Evolutionary conservation across 2,797 vertebrate species (phyloP), one percentile per base, ranked within the genome.

Genomic region (Australoheros facetus): DNA sequence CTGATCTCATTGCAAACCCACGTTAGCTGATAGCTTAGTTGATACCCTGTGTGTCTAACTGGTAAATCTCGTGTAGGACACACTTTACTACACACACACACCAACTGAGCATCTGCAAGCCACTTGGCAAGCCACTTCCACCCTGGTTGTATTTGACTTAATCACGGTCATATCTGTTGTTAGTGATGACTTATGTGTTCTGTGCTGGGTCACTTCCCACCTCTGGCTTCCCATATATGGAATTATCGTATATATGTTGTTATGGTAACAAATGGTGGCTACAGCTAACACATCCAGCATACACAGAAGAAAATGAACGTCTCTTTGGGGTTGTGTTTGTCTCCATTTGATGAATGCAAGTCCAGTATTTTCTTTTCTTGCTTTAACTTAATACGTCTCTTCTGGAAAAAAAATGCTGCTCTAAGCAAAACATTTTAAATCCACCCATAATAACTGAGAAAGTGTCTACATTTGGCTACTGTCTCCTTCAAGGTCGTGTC

Each of bases 201-300:
- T 48, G 37, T 12, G 0, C 39, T 66, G 39, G 62, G 14, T 28
- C 39, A 48, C 39, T 48, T 26, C 26, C 39, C 0, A 0, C 51
- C 51, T 53, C 17, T 9, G 2, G 39, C 23, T 19, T 28, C 28
- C 23, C 45, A 7, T 32, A 32, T 32, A 32, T 32, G 32, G 32
- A 32, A 32, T 32, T 32, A 32, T 7, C 32, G 7, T 32, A 7
- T 32, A 7, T 32, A 32, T 32, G 6, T 32, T 32, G 32, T 7
- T 7, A 32, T 32, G 7, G 21, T 64, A 26, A 64, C 21, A 42
- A 64, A 45, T 4, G 0, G 60, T 19, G 23, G 37, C 39, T 66
- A 45, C 21, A 19, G 16, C 23, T 19, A 48, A 66, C 62, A 7
- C 45, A 19, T 45, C 39, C 62, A 66, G 16, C 3, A 10, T 28